phyloP scores from a whole-genome alignment of 2,113 vertebrate species.

The Atlantisia rogersi region DNA sequence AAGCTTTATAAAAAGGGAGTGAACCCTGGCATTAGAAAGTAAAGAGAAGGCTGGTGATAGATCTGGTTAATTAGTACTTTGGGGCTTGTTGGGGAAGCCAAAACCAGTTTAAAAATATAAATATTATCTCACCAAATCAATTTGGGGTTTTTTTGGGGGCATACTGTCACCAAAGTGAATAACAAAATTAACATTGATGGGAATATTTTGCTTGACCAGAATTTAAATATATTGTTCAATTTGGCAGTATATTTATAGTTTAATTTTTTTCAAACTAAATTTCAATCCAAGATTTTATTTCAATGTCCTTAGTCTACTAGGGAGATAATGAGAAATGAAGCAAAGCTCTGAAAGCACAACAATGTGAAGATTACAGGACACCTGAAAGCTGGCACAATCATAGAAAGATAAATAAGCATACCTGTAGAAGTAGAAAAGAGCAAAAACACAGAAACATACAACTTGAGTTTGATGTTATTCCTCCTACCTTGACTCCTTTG shows the following conservation, averaged over 20 bases:
- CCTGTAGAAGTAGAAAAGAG: background rate
- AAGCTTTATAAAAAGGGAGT: background rate
- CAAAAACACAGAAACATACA: background rate
- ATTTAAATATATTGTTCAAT: background rate
- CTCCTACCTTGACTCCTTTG: background rate
- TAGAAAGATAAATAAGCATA: background rate
- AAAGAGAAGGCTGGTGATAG: background rate
- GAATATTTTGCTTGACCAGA: background rate
- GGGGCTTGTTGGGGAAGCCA: background rate
- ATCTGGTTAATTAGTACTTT: background rate
- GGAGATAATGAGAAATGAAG: background rate
- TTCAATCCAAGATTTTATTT: background rate
- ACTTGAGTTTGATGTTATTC: background rate
- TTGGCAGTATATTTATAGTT: background rate
- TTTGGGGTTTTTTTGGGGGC: background rate
- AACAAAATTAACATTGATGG: background rate
- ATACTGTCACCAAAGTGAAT: background rate
- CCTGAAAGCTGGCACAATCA: background rate
- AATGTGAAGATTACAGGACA: background rate
- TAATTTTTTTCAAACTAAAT: background rate
- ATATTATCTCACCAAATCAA: background rate
- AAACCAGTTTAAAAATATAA: background rate
- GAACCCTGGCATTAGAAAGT: background rate
- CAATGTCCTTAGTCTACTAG: background rate
- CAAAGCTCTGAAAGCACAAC: background rate